Evolutionary conservation across 2,113 vertebrate genomes (phyloP).

Genomic region (Myocastor coypus): DNA sequence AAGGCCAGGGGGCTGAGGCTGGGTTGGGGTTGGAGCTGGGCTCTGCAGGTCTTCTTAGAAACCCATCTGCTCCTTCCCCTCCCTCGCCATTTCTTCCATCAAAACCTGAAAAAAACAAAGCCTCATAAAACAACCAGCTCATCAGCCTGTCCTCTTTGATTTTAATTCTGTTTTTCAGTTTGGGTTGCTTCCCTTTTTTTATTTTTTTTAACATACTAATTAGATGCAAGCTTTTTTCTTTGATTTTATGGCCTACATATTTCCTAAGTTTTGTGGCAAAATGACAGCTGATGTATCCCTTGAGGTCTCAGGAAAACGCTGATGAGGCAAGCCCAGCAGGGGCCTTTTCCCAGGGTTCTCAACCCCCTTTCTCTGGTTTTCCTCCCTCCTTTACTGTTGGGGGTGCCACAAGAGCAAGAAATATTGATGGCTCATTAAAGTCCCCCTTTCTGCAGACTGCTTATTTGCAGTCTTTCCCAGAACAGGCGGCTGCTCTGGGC

Average conservation of each 20-base stretch:
- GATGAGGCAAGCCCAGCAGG: constrained; percentile 84
- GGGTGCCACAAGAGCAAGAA: constrained; percentile 62
- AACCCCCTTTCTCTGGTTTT: constrained; percentile 57
- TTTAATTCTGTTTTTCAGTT: constrained; percentile 82
- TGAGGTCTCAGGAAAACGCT: constrained; percentile 86
- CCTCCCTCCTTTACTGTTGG: constrained; percentile 59
- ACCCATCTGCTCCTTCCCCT: background rate
- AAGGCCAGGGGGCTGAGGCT: background rate
- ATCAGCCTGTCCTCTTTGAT: constrained; percentile 73
- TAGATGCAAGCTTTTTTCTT: constrained; percentile 86
- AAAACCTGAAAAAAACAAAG: constrained; percentile 40
- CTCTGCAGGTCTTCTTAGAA: background rate
- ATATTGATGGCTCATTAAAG: constrained; percentile 76
- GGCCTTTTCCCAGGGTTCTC: constrained; percentile 77
- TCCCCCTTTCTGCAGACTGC: constrained; percentile 64
- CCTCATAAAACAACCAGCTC: constrained; percentile 71
- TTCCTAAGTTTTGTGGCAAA: constrained; percentile 88
- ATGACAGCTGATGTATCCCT: constrained; percentile 90
- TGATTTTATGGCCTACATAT: constrained; percentile 91
- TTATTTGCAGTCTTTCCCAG: constrained; percentile 48
- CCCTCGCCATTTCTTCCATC: background rate
- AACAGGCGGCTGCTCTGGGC: background rate
- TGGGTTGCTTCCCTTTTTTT: constrained; percentile 74
- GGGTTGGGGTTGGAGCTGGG: fast-evolving
- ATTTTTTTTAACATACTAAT: constrained; percentile 88